phyloP scores from a whole-genome alignment of 2,113 vertebrate species.

The Stigmatopora nigra region DNA sequence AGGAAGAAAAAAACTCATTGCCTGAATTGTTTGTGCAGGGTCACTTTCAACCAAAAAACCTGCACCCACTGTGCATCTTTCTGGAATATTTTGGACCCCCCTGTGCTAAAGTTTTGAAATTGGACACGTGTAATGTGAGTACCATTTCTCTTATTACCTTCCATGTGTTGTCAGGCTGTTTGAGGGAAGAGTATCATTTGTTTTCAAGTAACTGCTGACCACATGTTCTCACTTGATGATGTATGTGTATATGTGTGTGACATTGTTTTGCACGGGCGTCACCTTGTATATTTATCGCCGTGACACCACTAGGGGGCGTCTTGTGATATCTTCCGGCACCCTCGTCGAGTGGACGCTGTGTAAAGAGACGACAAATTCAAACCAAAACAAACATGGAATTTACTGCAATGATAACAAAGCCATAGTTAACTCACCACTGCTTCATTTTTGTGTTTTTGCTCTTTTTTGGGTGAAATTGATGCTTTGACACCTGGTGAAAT shows the following conservation, averaged over 20 bases:
- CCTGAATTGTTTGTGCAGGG: no score
- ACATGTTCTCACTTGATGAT: slow-evolving; percentile 31
- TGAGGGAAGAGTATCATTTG: slow-evolving; percentile 41
- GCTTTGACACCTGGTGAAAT: slow-evolving; percentile 57
- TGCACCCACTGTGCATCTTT: no score
- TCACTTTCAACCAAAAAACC: no score
- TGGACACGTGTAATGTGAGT: slow-evolving; percentile 31
- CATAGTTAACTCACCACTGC: slow-evolving; percentile 53
- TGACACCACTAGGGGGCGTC: slow-evolving; percentile 69
- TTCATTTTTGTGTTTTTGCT: slow-evolving; percentile 62
- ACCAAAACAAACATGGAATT: slow-evolving; percentile 18
- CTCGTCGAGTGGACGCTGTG: slow-evolving; percentile 61
- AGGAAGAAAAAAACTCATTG: no score
- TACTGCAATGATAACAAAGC: background rate
- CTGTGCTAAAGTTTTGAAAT: slow-evolving; percentile 11
- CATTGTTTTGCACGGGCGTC: slow-evolving; percentile 25
- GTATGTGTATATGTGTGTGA: background rate
- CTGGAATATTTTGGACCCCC: no score
- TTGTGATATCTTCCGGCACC: slow-evolving; percentile 52
- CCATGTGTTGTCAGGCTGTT: slow-evolving; percentile 49
- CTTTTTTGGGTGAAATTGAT: slow-evolving; percentile 35
- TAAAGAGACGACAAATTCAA: slow-evolving; percentile 52
- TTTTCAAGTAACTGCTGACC: slow-evolving; percentile 45
- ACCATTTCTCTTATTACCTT: slow-evolving; percentile 37
- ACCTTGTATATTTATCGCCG: slow-evolving; percentile 69